Evolutionary conservation across 2,113 vertebrate species (phyloP).

Genomic region (Oryzias woworae): DNA sequence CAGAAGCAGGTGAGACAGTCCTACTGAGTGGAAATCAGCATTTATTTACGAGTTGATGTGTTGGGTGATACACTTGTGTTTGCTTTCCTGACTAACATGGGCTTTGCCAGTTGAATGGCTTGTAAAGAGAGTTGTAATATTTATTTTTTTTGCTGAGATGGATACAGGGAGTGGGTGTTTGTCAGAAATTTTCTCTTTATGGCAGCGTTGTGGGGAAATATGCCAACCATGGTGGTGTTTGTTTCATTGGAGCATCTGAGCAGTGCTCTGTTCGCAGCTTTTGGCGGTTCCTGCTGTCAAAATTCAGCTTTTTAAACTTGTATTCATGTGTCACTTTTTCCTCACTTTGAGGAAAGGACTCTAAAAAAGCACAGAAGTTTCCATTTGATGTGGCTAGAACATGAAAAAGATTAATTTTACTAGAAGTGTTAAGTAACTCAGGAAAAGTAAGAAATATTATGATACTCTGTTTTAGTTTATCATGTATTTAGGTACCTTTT

Average conservation of each 20-base stretch:
- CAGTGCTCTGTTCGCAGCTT: too few relatives aligned
- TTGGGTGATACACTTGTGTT: slow-evolving; percentile 19
- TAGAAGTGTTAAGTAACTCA: too few relatives aligned
- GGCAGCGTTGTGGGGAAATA: not conserved
- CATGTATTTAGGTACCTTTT: too few relatives aligned
- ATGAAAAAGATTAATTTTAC: too few relatives aligned
- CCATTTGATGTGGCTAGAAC: too few relatives aligned
- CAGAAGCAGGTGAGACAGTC: slow-evolving; percentile 4
- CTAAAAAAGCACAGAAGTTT: too few relatives aligned
- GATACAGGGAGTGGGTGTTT: slow-evolving; percentile 7
- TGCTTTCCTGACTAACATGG: slow-evolving; percentile 34
- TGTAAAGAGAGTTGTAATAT: slow-evolving; percentile 35
- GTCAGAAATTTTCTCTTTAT: not conserved
- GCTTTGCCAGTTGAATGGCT: slow-evolving; percentile 44
- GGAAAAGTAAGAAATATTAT: too few relatives aligned
- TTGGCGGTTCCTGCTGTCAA: too few relatives aligned
- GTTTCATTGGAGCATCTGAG: not conserved
- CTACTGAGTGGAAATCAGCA: slow-evolving; percentile 18
- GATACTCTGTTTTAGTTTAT: too few relatives aligned
- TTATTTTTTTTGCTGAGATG: slow-evolving; percentile 33
- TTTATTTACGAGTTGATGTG: slow-evolving; percentile 9
- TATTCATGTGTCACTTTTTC: too few relatives aligned
- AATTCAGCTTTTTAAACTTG: too few relatives aligned
- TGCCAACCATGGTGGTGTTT: not conserved
- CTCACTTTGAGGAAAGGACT: too few relatives aligned